phyloP scores from a whole-genome alignment of 2,797 vertebrate species.

The Synaphobranchus kaupii region DNA sequence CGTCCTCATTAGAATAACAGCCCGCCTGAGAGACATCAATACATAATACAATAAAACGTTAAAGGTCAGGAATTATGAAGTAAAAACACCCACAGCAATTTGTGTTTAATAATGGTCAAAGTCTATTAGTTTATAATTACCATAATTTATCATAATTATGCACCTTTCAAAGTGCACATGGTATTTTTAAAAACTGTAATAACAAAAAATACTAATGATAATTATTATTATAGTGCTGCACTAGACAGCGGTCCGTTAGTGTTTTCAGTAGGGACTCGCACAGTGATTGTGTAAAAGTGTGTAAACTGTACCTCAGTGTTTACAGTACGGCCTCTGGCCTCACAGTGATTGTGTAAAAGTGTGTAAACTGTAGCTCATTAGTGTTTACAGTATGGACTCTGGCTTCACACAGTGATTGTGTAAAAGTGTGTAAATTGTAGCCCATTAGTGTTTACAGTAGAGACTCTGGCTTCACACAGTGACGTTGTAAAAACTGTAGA shows the following conservation, averaged over 20 bases:
- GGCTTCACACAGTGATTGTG: too few relatives aligned
- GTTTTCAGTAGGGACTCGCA: not conserved
- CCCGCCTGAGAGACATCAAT: slow-evolving; percentile 78
- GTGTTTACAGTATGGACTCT: too few relatives aligned
- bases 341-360: too few relatives aligned
- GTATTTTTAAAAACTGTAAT: not conserved
- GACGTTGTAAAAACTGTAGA: slow-evolving; percentile 33
- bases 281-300: too few relatives aligned
- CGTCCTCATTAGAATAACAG: slow-evolving; percentile 96
- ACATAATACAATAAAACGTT: not conserved
- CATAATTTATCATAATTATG: not conserved
- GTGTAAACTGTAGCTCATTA: too few relatives aligned
- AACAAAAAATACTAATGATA: not conserved
- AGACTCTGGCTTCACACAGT: not conserved
- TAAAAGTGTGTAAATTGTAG: not conserved
- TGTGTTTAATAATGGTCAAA: not conserved
- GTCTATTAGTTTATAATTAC: not conserved
- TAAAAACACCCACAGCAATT: not conserved
- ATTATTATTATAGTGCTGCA: too few relatives aligned
- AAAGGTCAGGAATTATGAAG: not conserved
- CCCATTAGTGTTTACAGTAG: slow-evolving; percentile 53
- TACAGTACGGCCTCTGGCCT: too few relatives aligned
- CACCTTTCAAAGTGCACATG: not conserved
- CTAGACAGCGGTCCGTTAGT: too few relatives aligned
- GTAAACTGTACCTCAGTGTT: too few relatives aligned